Base-by-base conservation (phyloP, 2,113 vertebrate species). In the Psittacara wagleri region DNA sequence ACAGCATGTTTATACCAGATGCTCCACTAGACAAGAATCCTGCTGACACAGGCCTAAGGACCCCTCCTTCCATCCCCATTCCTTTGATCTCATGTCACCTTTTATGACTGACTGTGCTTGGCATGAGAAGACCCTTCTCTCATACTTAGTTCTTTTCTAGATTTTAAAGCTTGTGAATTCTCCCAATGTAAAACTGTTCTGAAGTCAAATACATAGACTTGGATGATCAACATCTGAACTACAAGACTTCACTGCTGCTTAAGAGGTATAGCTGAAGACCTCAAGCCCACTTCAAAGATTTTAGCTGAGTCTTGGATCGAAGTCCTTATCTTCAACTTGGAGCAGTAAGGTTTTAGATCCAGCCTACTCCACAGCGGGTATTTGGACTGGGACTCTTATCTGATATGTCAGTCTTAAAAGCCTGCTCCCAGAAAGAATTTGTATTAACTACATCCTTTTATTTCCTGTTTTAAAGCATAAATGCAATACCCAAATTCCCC, bases 1-100 rank as follows among this genome's bases (percentile, higher is more conserved):
- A 84, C 75, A 80, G 82, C 87, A 93, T 63, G 55, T 86, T 94
- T 93, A 16, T 70, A 91, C 63, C 94, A 96, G 90, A 95, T 95
- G 92, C 59, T 95, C 17, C 75, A 37, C 54, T 51, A 77, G 63
- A 52, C 72, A 91, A 87, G 25, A 83, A 93, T 67, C 49, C 68
- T 90, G 76, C 92, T 54, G 46, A 88, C 72, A 79, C 16, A 85
- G 72, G 46, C 72, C 59, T 70, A 76, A 85, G 59, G 41, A 90
- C 28, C 4, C 19, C 7, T 6, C 25, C 9, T 16, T 10, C 35
- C 27, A 64, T 14, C 39, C 37, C 49, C 39, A 49, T 66, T 90
- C 75, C 44, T 93, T 63, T 80, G 67, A 94, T 93, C 54, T 63
- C 54, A 41, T 17, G n/a, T 62, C 67, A 82, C 82, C 83, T 64